Evolutionary conservation across 2,888 invertebrate genomes (phyloP), one percentile per base, ranked within the genome.

Genomic region (Nymphalis urticae): DNA sequence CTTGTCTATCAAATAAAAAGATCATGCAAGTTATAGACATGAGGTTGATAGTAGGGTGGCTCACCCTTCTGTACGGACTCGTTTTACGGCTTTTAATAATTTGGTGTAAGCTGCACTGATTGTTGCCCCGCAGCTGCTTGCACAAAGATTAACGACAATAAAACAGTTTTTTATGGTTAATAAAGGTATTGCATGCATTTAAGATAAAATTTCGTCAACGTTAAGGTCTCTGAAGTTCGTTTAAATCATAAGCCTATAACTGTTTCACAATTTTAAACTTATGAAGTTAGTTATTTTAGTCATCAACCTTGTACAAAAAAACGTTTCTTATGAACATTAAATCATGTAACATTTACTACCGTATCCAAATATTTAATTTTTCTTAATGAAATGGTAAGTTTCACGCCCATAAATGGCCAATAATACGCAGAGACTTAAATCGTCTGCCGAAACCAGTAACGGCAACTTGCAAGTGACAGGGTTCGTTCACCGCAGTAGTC

Each of bases 81-180:
- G 91, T 91, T 91, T 92, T 91, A 92, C 88, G 87, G 90, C 89
- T 90, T 92, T 92, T 91, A 90, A 92, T 89, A 91, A 91, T 91
- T 74, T 89, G 85, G 85, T 87, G 85, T 88, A 89, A 90, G 90
- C 90, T 88, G 87, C 90, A 88, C 83, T 89, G 92, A 92, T 92
- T 92, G 91, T 88, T 84, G 77, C 78, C 76, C 77, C 79, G 88
- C 92, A 91, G 92, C 92, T 92, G 92, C 87, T 85, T 79, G 77
- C 78, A 78, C 62, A 82, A 80, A 76, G 77, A 69, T 72, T 73
- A 74, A 74, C 66, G 66, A 83, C 80, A 70, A 83, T 82, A 85
- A 84, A 82, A 85, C 80, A 83, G 77, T 77, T 78, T 85, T 85
- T 79, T 76, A 79, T 79, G 83, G 76, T 79, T 80, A 77, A 77